Evolutionary conservation across 2,797 vertebrate genomes (phyloP), one percentile per base, ranked within the genome.

Genomic region (Xenopus petersii): DNA sequence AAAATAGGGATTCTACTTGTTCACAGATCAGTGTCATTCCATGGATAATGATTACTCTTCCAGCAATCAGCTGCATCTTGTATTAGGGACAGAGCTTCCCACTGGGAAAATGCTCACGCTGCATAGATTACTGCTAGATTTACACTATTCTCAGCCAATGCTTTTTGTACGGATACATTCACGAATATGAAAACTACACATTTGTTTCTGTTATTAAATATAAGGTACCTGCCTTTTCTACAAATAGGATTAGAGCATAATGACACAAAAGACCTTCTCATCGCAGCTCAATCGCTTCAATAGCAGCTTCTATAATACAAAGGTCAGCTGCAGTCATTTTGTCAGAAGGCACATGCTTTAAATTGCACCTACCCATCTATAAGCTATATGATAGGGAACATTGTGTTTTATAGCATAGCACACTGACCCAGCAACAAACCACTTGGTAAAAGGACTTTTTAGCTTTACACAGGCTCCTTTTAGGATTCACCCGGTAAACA

Each of bases 261-360:
- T 10, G 15, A 48, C 70, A 73, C 26, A 70, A 70, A 46, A 65
- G 24, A 24, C 24, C 51, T 67, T 33, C 48, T 33, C 33, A 63
- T 64, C 10, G 15, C 33, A 66, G 48, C 71, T 36, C 63, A 12
- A 0, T 55, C 30, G 26, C 26, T 30, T 4, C 26, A 30, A 42
- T 21, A 55, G 67, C 71, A 55, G 67, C 71, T 69, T 61, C 36
- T 49, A 17, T 51, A 33, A 58, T n/a, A 70, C 75, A 74, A 74
- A 79, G 77, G 77, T 74, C 67, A 79, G 51, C 24, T 70, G 66
- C 67, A 79, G 76, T 42, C 47, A 66, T 66, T 66, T 64, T 74
- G 11, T 6, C 11, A 10, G 16, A 59, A 33, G 55, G 46, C 6
- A 47, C 3, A 9, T 60, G 48, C 46, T 13, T n/a, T 55, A 54